Percentiles rank a stretch among this genome's conserved stretches.
Conservation (phyloP, 2,797 vertebrate genomes). For the Enteromius treurensis region DNA sequence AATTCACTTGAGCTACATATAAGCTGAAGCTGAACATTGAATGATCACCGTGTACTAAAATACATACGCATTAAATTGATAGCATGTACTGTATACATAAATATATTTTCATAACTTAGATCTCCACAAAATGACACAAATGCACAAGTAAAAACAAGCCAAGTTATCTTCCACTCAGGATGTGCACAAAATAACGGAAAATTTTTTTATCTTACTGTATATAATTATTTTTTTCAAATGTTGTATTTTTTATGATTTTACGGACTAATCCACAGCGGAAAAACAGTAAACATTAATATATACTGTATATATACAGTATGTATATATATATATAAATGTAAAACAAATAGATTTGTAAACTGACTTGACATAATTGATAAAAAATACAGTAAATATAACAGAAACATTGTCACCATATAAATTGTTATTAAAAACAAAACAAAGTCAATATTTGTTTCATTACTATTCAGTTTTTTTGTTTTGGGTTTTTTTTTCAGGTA, state of each 20-base stretch:
- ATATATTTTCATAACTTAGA: not conserved
- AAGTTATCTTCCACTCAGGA: not conserved
- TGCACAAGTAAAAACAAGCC: not conserved
- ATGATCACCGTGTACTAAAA: not conserved
- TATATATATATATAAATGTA: too few species aligned
- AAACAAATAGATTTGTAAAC: not conserved
- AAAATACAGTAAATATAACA: not conserved
- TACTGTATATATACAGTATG: too few species aligned
- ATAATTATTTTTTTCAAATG: not conserved
- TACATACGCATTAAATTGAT: not conserved
- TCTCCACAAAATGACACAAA: not conserved
- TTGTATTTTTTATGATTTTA: not conserved
- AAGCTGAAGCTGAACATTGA: not conserved
- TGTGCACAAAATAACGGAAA: not conserved
- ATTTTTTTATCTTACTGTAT: too few species aligned
- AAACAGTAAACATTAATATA: too few species aligned
- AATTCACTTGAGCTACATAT: not conserved
- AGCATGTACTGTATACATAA: not conserved
- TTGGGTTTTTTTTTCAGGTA: too few species aligned
- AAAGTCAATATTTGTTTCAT: too few species aligned
- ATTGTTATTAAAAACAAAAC: too few species aligned
- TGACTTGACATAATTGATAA: not conserved
- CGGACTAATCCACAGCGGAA: not conserved
- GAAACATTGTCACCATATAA: not conserved
- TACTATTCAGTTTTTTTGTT: not conserved